Evolutionary conservation across 2,888 invertebrate species (phyloP), one percentile per base, ranked within the genome.

Genomic region (Clunio marinus): DNA sequence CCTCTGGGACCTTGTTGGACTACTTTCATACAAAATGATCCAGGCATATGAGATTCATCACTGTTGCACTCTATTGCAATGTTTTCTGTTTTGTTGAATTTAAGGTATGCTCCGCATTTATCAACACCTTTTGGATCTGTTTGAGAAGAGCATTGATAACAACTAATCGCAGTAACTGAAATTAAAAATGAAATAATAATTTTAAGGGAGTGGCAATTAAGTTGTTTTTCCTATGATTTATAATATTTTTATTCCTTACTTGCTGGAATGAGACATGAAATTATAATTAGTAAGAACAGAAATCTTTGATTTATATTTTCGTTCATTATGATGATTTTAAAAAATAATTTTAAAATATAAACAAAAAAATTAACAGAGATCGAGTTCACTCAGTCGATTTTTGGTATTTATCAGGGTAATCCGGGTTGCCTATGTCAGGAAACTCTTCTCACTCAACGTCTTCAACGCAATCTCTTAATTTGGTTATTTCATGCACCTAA

Each of bases 21-120:
- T 24, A 92, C 84, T 81, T 97, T 97, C 84, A 96, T 92, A 77
- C 97, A 97, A 78, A 97, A 96, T 1, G 95, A 93, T 5, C 96
- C 97, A 22, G 96, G 96, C 81, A 92, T 91, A 72, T 91, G 86
- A 45, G 95, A 93, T 77, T 96, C 96, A 75, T 95, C 95, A 75
- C 91, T 93, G 75, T 88, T 92, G 77, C 97, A 97, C 75, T 97
- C 96, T 1, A 96, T 88, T 8, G 96, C 86, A 72, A 95, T 91
- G 76, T 96, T 91, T 71, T 88, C 86, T 13, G 88, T 84, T 73
- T 83, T 87, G 76, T 96, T 91, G 76, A 97, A 97, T 72, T 81
- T 84, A 71, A 83, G 85, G 75, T 96, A 94, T 0, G 96, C 92
- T 0, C 96, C 96, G 78, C 97, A 97, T 57, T 88, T 88, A 75